These are phyloP conservation scores for Zenarchopterus dispar DNA, from an alignment of 2,797 vertebrate species.

Conservation along the genomic window DNA sequence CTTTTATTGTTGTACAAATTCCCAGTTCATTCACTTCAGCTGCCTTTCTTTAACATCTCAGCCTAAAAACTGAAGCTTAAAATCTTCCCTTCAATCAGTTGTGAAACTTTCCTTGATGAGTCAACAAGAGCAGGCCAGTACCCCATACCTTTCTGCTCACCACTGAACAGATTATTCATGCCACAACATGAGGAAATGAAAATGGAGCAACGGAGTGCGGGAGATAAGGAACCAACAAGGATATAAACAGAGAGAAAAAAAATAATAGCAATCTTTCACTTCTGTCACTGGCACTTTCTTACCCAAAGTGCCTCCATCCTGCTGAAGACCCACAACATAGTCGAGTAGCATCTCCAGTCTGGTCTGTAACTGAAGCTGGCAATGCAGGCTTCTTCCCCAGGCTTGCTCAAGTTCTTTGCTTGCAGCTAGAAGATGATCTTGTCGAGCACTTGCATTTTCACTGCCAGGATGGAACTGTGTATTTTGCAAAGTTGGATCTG, in stretches of 20 bases:
- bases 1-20: no score
- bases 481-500: constrained; percentile 49
- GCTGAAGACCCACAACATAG: constrained; percentile 68
- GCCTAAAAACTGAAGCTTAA: no score
- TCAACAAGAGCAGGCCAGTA: no score
- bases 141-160: no score
- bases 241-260: neutral
- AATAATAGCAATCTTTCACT: neutral
- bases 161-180: no score
- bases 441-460: constrained; percentile 46
- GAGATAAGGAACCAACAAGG: no score
- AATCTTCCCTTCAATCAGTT: no score
- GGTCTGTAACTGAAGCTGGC: constrained; percentile 77
- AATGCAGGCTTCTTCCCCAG: constrained; percentile 75
- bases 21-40: no score
- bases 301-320: constrained; percentile 83
- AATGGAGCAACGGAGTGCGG: no score
- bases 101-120: no score
- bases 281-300: constrained; percentile 19
- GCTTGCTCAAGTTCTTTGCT: constrained; percentile 75
- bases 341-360: constrained; percentile 80
- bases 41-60: no score
- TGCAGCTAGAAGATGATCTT: constrained; percentile 67
- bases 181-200: no score
- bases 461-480: constrained; percentile 25